Evolutionary conservation across 2,888 invertebrate species (phyloP).

Genomic region (Tipula vernalis): DNA sequence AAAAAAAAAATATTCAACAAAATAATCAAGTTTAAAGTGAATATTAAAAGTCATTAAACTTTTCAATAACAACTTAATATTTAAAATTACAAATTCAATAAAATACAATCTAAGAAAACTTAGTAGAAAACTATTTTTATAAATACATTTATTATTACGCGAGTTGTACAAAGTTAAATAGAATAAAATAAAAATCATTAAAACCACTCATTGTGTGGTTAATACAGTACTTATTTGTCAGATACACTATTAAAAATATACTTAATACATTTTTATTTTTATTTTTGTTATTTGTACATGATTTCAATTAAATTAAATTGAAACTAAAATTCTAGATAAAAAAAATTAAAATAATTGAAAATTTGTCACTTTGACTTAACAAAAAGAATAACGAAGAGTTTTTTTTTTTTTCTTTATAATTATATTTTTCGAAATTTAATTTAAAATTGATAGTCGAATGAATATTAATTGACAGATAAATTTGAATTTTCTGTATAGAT

Average conservation of each 20-base stretch:
- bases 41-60: neutral
- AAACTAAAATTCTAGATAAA: neutral
- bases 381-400: neutral
- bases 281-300: neutral
- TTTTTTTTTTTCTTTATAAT: neutral
- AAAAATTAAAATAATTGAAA: neutral
- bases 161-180: neutral
- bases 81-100: neutral
- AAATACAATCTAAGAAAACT: neutral
- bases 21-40: neutral
- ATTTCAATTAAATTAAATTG: neutral
- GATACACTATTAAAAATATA: neutral
- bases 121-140: neutral
- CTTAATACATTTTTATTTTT: neutral
- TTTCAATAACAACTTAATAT: neutral
- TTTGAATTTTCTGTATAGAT: neutral
- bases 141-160: neutral
- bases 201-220: slow-evolving; percentile 4
- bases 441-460: neutral
- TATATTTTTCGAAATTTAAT: neutral
- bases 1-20: neutral
- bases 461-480: neutral
- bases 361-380: neutral
- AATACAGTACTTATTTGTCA: neutral
- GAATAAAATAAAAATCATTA: neutral